phyloP scores from a whole-genome alignment of 2,888 invertebrate species.

The Limnephilus marmoratus region DNA sequence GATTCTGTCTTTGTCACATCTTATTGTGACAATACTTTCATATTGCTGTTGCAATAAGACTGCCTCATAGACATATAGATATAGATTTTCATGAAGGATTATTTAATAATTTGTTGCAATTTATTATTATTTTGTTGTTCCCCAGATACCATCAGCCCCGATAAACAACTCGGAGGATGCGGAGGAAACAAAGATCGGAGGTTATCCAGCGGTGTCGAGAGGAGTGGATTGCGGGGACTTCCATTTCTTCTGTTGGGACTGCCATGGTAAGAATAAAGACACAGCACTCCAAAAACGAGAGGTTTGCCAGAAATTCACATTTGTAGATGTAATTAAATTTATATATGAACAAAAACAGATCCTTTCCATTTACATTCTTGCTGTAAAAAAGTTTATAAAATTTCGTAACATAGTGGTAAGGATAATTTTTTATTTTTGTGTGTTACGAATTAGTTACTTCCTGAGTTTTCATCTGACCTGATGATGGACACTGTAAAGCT shows the following conservation, averaged over 20 bases:
- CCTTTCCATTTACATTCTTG: too few species aligned
- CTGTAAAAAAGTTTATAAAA: too few species aligned
- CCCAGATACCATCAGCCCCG: constrained; percentile 64
- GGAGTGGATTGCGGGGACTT: constrained; percentile 84
- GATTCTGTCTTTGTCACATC: too few species aligned
- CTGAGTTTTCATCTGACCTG: neutral
- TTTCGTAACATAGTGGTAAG: too few species aligned
- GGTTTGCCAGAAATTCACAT: too few species aligned
- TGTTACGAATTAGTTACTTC: neutral
- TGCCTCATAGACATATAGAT: too few species aligned
- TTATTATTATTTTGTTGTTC: constrained; percentile 11
- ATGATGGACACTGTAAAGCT: too few species aligned
- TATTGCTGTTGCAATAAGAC: too few species aligned
- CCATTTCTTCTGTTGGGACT: constrained; percentile 84
- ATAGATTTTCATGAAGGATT: neutral
- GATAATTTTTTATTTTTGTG: neutral
- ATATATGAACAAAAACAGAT: too few species aligned
- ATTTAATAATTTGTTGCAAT: neutral
- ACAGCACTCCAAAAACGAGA: too few species aligned
- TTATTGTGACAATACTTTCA: too few species aligned
- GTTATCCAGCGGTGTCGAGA: constrained; percentile 74
- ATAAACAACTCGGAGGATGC: constrained; percentile 56
- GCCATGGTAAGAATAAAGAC: constrained; percentile 69
- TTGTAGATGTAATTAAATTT: too few species aligned
- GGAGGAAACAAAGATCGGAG: constrained; percentile 64